These are phyloP conservation scores for Megalops atlanticus DNA, from an alignment of 2,113 vertebrate genomes.

Conservation along the genomic window DNA sequence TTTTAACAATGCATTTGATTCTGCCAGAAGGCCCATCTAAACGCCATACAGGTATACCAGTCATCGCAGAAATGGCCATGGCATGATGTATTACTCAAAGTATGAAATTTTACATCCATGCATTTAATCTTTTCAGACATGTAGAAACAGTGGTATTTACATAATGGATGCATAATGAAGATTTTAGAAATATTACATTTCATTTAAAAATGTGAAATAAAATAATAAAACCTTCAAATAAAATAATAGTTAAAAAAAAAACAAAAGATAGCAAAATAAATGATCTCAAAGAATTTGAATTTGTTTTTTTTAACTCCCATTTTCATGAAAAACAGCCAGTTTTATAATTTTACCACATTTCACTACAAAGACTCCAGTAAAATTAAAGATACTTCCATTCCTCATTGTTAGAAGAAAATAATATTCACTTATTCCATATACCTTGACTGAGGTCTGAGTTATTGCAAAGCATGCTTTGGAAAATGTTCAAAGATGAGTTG, in stretches of 20 bases:
- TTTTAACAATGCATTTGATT: background rate
- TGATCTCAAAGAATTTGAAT: too few species aligned
- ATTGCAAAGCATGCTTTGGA: constrained; percentile 1
- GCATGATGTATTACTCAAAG: background rate
- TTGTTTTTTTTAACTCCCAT: background rate
- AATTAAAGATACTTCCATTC: background rate
- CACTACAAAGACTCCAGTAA: background rate
- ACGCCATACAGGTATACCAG: background rate
- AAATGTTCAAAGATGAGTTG: background rate
- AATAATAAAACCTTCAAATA: too few species aligned
- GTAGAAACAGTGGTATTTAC: background rate
- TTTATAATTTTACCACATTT: background rate
- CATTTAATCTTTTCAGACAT: background rate
- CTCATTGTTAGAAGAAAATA: background rate
- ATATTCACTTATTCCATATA: background rate
- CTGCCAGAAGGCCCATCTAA: background rate
- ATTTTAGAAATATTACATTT: too few species aligned
- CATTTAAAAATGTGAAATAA: background rate
- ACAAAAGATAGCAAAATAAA: too few species aligned
- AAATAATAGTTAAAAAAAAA: too few species aligned
- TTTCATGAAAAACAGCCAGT: too few species aligned
- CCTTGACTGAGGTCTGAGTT: background rate
- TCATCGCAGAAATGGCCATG: too few species aligned
- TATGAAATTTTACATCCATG: background rate
- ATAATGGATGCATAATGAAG: too few species aligned